Evolutionary conservation across 1,140 invertebrate species (phyloP).

Genomic region (Gyrodactylus salaris): DNA sequence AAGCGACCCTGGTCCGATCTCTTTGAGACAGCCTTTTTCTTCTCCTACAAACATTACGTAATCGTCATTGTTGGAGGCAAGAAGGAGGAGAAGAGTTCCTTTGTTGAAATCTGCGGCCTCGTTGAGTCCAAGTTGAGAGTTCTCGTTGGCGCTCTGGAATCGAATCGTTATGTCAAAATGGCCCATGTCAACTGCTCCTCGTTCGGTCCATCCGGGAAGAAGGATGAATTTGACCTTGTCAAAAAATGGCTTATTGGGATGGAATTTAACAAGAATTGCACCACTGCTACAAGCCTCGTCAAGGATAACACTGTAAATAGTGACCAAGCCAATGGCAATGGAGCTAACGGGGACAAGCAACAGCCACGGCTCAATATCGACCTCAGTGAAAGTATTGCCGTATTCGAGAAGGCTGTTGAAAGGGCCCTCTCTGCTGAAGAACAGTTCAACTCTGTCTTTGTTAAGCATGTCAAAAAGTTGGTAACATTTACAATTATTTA

Average conservation of each 20-base stretch:
- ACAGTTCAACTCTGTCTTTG: not conserved
- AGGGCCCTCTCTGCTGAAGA: not conserved
- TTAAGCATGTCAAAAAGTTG: not conserved
- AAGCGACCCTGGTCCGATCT: not conserved
- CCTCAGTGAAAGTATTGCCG: not conserved
- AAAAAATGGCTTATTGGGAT: constrained; percentile 90
- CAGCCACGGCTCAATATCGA: not conserved
- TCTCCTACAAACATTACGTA: not conserved
- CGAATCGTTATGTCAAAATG: constrained; percentile 51
- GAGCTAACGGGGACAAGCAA: not conserved
- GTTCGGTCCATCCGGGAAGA: constrained; percentile 25
- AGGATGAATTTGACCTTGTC: constrained; percentile 15
- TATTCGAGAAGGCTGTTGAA: not conserved
- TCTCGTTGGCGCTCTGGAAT: constrained; percentile 56
- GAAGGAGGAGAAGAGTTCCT: not conserved
- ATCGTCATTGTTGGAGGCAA: not conserved
- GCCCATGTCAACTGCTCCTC: constrained; percentile 75
- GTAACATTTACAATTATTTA: too few species aligned
- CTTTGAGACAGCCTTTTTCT: not conserved
- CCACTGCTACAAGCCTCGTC: constrained; percentile 13
- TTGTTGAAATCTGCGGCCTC: constrained; percentile 27
- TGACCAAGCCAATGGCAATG: too few species aligned
- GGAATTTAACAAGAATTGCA: constrained; percentile 47
- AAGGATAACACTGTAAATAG: not conserved
- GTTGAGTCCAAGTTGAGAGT: constrained; percentile 80